Evolutionary conservation across 2,797 vertebrate species (phyloP).

Genomic region (Leptatherina wallacei): DNA sequence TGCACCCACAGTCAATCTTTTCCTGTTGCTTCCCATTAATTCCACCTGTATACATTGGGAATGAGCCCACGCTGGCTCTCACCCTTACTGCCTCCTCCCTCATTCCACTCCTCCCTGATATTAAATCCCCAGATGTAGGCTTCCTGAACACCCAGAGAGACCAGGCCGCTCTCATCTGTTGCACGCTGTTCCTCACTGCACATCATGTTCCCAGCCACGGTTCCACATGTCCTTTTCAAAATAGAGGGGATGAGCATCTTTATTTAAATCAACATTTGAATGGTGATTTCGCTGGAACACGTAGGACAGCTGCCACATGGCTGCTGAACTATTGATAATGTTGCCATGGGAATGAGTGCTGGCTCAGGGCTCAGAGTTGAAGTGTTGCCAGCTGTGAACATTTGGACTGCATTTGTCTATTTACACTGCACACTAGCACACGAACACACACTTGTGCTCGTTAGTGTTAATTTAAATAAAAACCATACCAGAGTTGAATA

Average conservation of each 20-base stretch:
- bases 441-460: not conserved
- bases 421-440: constrained; percentile 8
- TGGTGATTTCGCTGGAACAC: constrained; percentile 57
- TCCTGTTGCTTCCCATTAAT: constrained; percentile 78
- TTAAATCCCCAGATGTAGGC: constrained; percentile 68
- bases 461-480: constrained; percentile 22
- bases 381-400: constrained; percentile 59
- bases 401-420: constrained; percentile 28
- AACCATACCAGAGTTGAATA: constrained; percentile 4
- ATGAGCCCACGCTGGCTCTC: constrained; percentile 69
- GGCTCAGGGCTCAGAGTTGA: constrained; percentile 39
- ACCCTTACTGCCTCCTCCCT: constrained; percentile 67
- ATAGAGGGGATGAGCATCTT: constrained; percentile 55
- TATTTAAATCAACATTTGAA: constrained; percentile 70
- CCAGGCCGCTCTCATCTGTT: constrained; percentile 41
- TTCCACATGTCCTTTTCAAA: constrained; percentile 49
- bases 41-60: constrained; percentile 80
- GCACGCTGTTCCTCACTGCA: constrained; percentile 33
- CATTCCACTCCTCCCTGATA: constrained; percentile 49
- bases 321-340: constrained; percentile 65
- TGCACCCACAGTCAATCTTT: constrained; percentile 67
- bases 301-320: constrained; percentile 56
- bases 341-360: constrained; percentile 66
- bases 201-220: constrained; percentile 48
- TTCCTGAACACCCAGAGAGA: constrained; percentile 61